Percentiles rank a stretch among this genome's conserved stretches.
Evolutionary conservation across 2,113 vertebrate genomes (phyloP).

Genomic region (Polypterus bichir): DNA sequence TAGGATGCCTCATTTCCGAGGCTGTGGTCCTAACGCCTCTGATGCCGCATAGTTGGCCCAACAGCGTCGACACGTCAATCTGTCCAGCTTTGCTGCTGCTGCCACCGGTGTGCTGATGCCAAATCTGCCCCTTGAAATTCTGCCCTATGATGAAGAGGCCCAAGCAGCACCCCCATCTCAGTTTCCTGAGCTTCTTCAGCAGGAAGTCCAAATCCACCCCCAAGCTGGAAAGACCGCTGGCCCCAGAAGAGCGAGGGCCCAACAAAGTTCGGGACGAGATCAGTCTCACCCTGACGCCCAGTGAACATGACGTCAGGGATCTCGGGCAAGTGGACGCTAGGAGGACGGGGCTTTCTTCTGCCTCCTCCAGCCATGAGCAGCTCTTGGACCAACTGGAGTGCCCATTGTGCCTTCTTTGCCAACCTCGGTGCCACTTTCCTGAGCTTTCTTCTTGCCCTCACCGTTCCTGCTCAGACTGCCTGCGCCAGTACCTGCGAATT

Average conservation of each 20-base stretch:
- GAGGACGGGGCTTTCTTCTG: slow-evolving; percentile 35
- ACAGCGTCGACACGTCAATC: slow-evolving; percentile 13
- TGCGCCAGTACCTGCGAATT: slow-evolving; percentile 58
- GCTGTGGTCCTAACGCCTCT: neutral
- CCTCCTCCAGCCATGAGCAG: slow-evolving; percentile 53
- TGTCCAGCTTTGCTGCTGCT: neutral
- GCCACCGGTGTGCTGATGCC: slow-evolving; percentile 34
- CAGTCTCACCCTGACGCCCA: slow-evolving; percentile 35
- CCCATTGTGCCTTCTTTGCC: slow-evolving; percentile 68
- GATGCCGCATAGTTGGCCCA: neutral
- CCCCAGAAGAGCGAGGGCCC: neutral
- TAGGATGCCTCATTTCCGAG: neutral
- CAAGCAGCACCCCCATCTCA: slow-evolving; percentile 39
- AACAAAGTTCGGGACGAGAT: slow-evolving; percentile 33
- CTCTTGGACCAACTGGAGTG: slow-evolving; percentile 61
- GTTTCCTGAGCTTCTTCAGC: slow-evolving; percentile 56
- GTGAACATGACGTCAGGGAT: slow-evolving; percentile 34
- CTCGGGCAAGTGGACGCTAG: slow-evolving; percentile 10
- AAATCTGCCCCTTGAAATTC: slow-evolving; percentile 26
- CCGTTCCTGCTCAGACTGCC: slow-evolving; percentile 54
- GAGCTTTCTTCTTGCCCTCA: slow-evolving; percentile 54
- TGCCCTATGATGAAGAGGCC: slow-evolving; percentile 53
- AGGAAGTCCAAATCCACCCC: slow-evolving; percentile 50
- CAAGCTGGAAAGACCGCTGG: slow-evolving; percentile 20
- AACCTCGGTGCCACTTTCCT: slow-evolving; percentile 58